A percentile compares a stretch with the other conserved stretches of the same genome.
Conservation (phyloP, 1,140 invertebrate species). For the Chironomus tepperi region DNA sequence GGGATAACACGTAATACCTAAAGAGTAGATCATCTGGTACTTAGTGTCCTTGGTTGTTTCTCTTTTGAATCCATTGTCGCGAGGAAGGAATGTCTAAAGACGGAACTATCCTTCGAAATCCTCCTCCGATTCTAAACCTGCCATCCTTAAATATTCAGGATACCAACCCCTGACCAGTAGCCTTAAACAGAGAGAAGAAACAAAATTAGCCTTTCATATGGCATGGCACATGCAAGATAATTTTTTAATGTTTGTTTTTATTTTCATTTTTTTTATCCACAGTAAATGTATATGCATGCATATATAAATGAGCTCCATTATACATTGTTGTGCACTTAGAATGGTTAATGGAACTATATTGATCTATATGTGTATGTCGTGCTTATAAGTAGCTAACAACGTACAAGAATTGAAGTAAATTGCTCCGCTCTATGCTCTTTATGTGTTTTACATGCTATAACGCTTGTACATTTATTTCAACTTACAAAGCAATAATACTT, state of each 20-base stretch:
- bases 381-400: background rate
- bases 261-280: background rate
- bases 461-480: background rate
- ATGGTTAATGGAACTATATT: background rate
- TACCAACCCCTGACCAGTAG: no score
- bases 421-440: background rate
- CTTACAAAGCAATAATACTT: background rate
- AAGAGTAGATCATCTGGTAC: no score
- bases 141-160: no score
- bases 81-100: no score
- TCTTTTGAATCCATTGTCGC: no score
- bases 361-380: constrained; percentile 4
- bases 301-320: no score
- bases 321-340: background rate
- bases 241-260: background rate
- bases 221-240: constrained; percentile 3
- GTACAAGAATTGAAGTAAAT: background rate
- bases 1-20: no score
- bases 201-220: background rate
- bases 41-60: no score
- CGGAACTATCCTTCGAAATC: no score
- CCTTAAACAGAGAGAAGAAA: no score
- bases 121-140: no score
- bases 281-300: no score
- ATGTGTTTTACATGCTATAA: background rate